Conservation (phyloP, 2,113 vertebrate genomes). For the Andinoacara biseriatus region DNA sequence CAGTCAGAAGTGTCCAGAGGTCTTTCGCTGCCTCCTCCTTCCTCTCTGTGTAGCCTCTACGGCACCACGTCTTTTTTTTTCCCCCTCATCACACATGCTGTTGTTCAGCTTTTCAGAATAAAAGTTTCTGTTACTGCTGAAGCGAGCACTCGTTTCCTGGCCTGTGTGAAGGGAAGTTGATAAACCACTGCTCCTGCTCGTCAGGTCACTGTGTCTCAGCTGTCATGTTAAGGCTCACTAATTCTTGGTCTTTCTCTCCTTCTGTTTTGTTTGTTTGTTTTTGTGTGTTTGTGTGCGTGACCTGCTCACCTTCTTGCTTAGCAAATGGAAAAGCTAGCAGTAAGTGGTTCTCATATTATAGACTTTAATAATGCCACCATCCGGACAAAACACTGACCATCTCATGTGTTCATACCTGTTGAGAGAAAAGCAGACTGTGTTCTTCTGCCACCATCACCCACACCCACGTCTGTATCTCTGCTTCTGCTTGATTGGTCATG, state of each 20-base stretch:
- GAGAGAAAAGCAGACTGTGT: conserved; percentile 23
- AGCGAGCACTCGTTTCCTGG: not conserved
- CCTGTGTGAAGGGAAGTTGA: conserved; percentile 14
- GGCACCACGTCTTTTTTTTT: not conserved
- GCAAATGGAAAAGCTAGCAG: conserved; percentile 99
- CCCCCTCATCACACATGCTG: conserved; percentile 14
- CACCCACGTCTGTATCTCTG: conserved; percentile 19
- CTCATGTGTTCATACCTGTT: conserved; percentile 47
- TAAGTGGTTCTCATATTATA: conserved; percentile 97
- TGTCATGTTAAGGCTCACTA: conserved; percentile 88
- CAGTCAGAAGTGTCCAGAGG: not conserved
- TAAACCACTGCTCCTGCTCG: conserved; percentile 60
- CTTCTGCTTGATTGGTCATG: conserved; percentile 48
- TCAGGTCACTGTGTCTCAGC: conserved; percentile 79
- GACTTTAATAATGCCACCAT: conserved; percentile 74
- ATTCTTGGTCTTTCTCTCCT: conserved; percentile 94
- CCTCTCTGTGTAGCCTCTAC: conserved; percentile 21
- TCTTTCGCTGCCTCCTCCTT: conserved; percentile 19
- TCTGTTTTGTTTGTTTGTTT: conserved; percentile 75
- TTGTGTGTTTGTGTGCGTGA: conserved; percentile 85
- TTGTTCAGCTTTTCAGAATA: conserved; percentile 9
- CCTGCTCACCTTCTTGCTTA: conserved; percentile 99
- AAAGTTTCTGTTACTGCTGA: conserved; percentile 13
- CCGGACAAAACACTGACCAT: conserved; percentile 69
- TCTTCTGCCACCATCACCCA: conserved; percentile 7